Evolutionary conservation across 1,140 invertebrate species (phyloP), one percentile per base, ranked within the genome.

Genomic region (Carposina sasakii): DNA sequence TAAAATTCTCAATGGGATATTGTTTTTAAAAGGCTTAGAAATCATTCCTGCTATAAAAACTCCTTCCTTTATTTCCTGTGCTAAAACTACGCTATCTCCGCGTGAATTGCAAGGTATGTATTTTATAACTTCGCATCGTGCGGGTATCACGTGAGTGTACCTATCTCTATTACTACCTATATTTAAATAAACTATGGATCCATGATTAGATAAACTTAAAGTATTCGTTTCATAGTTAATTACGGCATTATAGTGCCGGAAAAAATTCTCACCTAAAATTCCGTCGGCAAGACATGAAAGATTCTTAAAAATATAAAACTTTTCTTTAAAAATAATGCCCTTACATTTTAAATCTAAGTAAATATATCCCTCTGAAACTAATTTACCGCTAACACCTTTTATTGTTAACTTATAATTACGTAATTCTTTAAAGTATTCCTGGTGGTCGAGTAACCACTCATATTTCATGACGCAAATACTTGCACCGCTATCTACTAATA

Each of bases 251-350:
- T 34, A 19, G 10, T 30, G 1, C 13, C 1, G 8, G 10, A 41
- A n/a, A 48, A 48, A 48, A 40, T 40, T 19, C 17, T 30, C 13
- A 15, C 24, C 37, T 33, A 40, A 30, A 40, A 48, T 48, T 23
- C 31, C 44, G 17, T 47, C 31, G 8, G 21, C 13, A 4, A 12
- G 3, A 15, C 19, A 23, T 16, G 21, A 22, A 15, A 47, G 16
- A 2, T 36, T 36, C 3, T 47, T 19, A 36, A 47, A 36, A 15
- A 47, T 22, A 4, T 47, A 15, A 17, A 28, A 30, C 19, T 31
- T 30, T 31, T 30, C 8, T 44, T 9, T 10, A 8, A 17, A n/a
- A 16, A 12, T 30, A 31, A 17, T n/a, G n/a, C n/a, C n/a, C n/a
- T n/a, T n/a, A n/a, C n/a, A 16, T 17, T 3, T 22, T 17, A n/a